Evolutionary conservation across 37 sponge, comb jelly and placozoan species (phyloP).

Genomic region (Beroe forskalii): DNA sequence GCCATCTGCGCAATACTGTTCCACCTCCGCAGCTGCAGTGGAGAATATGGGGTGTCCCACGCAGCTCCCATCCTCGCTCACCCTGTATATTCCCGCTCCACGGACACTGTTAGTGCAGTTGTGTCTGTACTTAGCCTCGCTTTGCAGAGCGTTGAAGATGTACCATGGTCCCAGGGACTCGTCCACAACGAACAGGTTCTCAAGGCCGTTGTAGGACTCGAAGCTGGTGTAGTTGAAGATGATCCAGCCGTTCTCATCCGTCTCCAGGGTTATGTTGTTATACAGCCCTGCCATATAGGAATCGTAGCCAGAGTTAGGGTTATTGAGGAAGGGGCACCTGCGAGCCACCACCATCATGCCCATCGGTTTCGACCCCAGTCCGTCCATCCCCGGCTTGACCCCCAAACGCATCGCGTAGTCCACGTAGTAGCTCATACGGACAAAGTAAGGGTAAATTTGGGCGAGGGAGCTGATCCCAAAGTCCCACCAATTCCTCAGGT

Average conservation of each 20-base stretch:
- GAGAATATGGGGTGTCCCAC: neutral
- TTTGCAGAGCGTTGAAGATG: neutral
- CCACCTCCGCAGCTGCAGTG: neutral
- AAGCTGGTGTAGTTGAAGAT: neutral
- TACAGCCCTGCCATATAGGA: neutral
- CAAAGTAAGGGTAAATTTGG: too few species aligned
- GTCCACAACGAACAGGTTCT: neutral
- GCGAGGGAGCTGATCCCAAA: neutral
- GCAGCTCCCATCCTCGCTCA: neutral
- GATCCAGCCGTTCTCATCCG: neutral
- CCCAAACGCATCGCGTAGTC: neutral
- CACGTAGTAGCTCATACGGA: neutral
- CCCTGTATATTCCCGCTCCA: constrained; percentile 4
- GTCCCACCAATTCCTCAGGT: neutral
- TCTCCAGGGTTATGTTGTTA: neutral
- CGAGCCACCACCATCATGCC: neutral
- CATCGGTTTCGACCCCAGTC: neutral
- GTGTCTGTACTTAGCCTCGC: neutral
- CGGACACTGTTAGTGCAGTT: neutral
- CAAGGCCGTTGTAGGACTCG: neutral
- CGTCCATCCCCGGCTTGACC: neutral
- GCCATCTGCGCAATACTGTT: neutral
- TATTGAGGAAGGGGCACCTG: neutral
- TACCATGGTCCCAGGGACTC: neutral
- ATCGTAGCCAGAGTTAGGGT: neutral